Evolutionary conservation across 2,113 vertebrate species (phyloP), one percentile per base, ranked within the genome.

Genomic region (Hyperopisus bebe): DNA sequence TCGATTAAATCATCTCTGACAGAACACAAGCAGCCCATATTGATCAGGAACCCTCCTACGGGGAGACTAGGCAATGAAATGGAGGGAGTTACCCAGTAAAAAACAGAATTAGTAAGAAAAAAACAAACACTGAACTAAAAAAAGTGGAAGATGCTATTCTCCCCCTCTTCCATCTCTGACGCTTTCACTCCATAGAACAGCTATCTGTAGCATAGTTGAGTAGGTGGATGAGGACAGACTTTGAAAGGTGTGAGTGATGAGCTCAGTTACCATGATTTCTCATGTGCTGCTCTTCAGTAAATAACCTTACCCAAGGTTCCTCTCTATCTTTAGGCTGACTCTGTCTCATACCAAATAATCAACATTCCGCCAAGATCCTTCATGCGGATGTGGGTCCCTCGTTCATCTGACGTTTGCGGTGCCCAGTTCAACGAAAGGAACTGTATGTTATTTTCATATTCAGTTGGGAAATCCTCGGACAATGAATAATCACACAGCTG

Each of bases 161-260:
- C 10, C 77, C 50, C 8, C 74, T 55, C 50, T 89, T 48, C 77
- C 35, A 80, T 31, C n/a, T 39, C 10, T 44, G 70, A 83, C 31
- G 13, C 15, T 24, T 21, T n/a, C 24, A 21, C 31, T 48, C 5
- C 21, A 3, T 51, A 47, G 77, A 21, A 8, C 35, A 80, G 3
- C 17, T 80, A 9, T 21, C 77, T 46, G 77, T 92, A 92, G 92
- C 92, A 90, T 91, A 92, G 89, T 92, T 92, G 92, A 94, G 92
- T 92, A 91, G 94, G 92, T 94, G 93, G 93, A 94, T 95, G 94
- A 93, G 90, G 90, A 88, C 3, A 42, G 48, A 55, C 27, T 42
- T 89, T 50, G 7, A 51, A 80, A 90, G 90, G 90, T 91, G 91
- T 90, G 90, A 92, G 84, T 0, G 90, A 92, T 90, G 89, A 91